Percentiles rank a stretch among this genome's conserved stretches.
Evolutionary conservation across 2,113 vertebrate genomes (phyloP).

Genomic region (Nannobrachium achirus): DNA sequence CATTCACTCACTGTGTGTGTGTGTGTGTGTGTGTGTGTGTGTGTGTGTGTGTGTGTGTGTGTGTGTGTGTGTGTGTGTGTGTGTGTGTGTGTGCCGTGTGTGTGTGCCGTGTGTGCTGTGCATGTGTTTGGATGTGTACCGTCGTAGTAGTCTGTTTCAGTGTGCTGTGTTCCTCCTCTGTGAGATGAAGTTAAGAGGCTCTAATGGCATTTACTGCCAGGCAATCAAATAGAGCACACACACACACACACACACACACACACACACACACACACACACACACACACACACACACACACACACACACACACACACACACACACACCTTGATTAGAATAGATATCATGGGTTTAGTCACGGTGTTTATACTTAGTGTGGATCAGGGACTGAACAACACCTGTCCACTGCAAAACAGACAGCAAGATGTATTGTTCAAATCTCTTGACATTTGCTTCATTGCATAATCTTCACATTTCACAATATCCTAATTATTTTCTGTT

Average conservation of each 20-base stretch:
- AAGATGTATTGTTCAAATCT: no score
- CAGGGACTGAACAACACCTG: not conserved
- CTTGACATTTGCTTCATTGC: no score
- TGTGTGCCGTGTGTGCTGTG: no score
- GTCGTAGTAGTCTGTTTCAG: not conserved
- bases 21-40: no score
- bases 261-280: not conserved
- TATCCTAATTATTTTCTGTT: no score
- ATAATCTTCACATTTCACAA: no score
- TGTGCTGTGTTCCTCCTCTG: constrained; percentile 11
- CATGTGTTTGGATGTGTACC: no score
- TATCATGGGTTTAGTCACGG: constrained; percentile 44
- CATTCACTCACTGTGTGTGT: no score
- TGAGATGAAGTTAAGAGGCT: constrained; percentile 12
- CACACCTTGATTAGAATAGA: constrained; percentile 27
- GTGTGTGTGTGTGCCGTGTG: no score
- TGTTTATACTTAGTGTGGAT: not conserved
- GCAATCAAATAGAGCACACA: constrained; percentile 42
- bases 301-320: constrained; percentile 7
- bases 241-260: constrained; percentile 10
- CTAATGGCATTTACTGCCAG: constrained; percentile 36
- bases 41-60: no score
- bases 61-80: no score
- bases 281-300: constrained; percentile 1
- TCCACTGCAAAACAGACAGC: no score